phyloP scores from a whole-genome alignment of 2,797 vertebrate genomes.

The Echiichthys vipera region DNA sequence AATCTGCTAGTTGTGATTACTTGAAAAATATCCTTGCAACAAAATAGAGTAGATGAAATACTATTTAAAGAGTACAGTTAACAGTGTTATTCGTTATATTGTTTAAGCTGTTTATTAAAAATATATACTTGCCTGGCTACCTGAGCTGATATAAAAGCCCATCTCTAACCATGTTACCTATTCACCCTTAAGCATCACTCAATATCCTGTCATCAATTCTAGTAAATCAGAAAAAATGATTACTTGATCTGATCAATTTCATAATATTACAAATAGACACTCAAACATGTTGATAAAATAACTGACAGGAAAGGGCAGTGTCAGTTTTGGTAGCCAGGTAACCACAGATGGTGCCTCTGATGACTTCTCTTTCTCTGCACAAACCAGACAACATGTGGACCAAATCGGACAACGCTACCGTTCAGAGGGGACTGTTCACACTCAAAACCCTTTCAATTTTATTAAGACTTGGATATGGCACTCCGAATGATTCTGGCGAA shows the following conservation, averaged over 20 bases:
- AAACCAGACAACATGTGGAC: conserved; percentile 35
- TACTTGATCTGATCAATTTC: neutral
- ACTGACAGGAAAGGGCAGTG: conserved; percentile 3
- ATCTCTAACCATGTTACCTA: neutral
- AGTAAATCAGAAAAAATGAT: neutral
- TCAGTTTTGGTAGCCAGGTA: conserved; percentile 40
- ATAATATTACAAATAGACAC: neutral
- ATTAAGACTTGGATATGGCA: neutral
- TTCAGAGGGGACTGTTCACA: conserved; percentile 1
- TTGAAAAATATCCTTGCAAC: conserved; percentile 45
- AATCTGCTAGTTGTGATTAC: conserved; percentile 47
- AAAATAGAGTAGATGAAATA: conserved; percentile 28
- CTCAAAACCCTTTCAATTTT: neutral
- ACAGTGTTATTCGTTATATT: conserved; percentile 24
- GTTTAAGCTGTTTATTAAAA: conserved; percentile 32
- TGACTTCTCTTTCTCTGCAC: conserved; percentile 36
- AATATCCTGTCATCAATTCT: too few relatives aligned
- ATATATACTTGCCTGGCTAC: conserved; percentile 65
- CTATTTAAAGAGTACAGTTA: conserved; percentile 29
- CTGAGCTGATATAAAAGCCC: conserved; percentile 23
- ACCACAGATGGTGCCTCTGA: conserved; percentile 45
- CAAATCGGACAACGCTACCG: conserved; percentile 23
- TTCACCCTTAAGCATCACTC: neutral
- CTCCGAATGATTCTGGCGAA: conserved; percentile 18
- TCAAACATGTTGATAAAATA: neutral